Conservation (phyloP, 2,888 invertebrate species). For the Diadromus collaris region DNA sequence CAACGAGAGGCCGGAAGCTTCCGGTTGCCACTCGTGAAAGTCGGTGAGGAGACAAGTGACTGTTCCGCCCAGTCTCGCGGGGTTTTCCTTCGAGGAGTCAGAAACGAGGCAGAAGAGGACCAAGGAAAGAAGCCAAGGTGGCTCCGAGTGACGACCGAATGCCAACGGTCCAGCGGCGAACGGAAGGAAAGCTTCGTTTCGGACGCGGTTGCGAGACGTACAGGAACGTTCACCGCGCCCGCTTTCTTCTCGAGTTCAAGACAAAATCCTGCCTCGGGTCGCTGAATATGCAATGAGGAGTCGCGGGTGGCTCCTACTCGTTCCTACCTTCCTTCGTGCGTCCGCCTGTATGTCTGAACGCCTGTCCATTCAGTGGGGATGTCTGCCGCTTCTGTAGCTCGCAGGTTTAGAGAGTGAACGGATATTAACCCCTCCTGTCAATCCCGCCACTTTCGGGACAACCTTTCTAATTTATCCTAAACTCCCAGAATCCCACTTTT, state of each 20-base stretch:
- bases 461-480: slow-evolving; percentile 30
- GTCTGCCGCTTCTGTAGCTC: slow-evolving; percentile 44
- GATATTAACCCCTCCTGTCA: slow-evolving; percentile 68
- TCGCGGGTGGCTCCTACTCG: slow-evolving; percentile 63
- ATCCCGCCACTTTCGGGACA: slow-evolving; percentile 57
- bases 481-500: slow-evolving; percentile 32
- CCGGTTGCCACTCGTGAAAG: slow-evolving; percentile 39
- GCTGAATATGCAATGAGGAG: slow-evolving; percentile 78
- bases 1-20: slow-evolving; percentile 37
- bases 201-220: slow-evolving; percentile 43
- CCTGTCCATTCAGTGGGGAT: slow-evolving; percentile 63
- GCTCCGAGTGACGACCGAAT: slow-evolving; percentile 56
- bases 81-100: slow-evolving; percentile 5
- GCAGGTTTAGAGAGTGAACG: slow-evolving; percentile 60
- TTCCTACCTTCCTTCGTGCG: slow-evolving; percentile 45
- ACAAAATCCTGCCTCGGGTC: slow-evolving; percentile 72
- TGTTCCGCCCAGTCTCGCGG: slow-evolving; percentile 31
- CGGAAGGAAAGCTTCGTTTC: slow-evolving; percentile 35
- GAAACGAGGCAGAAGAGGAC: background rate
- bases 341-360: slow-evolving; percentile 64
- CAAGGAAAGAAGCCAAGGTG: slow-evolving; percentile 16
- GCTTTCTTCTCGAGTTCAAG: slow-evolving; percentile 64
- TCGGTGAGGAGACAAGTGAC: slow-evolving; percentile 35
- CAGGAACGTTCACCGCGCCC: slow-evolving; percentile 42
- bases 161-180: slow-evolving; percentile 51